phyloP scores from a whole-genome alignment of 2,113 vertebrate species.

The Mastomys natalensis region DNA sequence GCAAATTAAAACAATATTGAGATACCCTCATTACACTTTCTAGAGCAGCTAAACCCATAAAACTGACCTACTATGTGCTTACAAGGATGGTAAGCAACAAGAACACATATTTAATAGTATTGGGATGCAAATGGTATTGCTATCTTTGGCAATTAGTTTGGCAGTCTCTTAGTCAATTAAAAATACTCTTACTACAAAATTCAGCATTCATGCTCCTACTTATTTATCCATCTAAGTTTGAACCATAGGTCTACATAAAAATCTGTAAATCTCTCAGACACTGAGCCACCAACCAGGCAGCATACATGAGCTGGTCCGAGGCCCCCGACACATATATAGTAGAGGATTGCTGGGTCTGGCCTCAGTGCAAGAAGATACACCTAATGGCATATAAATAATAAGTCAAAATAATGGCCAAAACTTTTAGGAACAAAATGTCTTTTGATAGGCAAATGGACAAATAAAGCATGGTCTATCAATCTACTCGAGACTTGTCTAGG shows the following conservation, averaged over 20 bases:
- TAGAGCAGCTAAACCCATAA: conserved; percentile 15
- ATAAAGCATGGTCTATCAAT: not conserved
- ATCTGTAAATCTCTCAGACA: not conserved
- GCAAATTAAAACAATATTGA: not conserved
- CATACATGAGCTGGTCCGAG: no score
- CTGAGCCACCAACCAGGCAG: no score
- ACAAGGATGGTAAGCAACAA: not conserved
- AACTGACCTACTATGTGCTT: not conserved
- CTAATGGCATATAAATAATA: no score
- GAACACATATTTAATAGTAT: not conserved
- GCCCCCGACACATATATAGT: no score
- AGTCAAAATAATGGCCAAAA: not conserved
- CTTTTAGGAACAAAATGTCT: not conserved
- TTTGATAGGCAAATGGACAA: not conserved
- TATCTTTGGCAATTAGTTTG: not conserved
- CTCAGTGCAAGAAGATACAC: no score
- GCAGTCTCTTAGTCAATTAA: conserved; percentile 10
- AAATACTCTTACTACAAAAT: not conserved
- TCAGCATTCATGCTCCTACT: not conserved
- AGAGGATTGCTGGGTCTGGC: no score
- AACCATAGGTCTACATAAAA: not conserved
- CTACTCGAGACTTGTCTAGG: not conserved
- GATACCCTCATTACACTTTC: not conserved
- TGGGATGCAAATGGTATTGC: not conserved
- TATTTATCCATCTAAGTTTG: conserved; percentile 18